Percentiles rank a stretch among this genome's conserved stretches.
Evolutionary conservation across 2,888 invertebrate species (phyloP).

Genomic region (Diplolepis rosae): DNA sequence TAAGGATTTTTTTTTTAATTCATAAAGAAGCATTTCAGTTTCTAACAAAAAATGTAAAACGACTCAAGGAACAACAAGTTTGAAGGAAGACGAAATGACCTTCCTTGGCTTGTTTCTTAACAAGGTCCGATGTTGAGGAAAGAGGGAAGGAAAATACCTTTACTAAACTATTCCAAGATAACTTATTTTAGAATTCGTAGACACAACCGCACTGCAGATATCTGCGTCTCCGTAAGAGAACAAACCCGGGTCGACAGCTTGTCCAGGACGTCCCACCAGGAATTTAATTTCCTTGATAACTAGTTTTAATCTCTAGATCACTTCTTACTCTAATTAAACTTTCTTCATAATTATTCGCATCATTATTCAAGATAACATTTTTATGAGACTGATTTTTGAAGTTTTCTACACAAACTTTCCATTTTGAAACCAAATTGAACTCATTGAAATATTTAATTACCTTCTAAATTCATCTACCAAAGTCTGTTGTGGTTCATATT

Average conservation of each 20-base stretch:
- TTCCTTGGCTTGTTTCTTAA: neutral
- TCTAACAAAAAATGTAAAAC: neutral
- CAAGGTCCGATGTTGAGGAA: neutral
- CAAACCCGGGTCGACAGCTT: neutral
- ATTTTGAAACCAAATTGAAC: no score
- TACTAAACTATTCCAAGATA: neutral
- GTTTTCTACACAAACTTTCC: no score
- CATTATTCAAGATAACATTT: no score
- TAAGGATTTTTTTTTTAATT: no score
- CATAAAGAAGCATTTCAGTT: no score
- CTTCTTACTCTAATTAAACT: neutral
- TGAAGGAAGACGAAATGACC: neutral
- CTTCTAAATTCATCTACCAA: no score
- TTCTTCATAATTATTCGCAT: neutral
- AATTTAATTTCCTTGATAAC: slow-evolving; percentile 9
- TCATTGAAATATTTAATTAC: no score
- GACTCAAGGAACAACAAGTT: neutral
- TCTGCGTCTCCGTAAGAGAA: slow-evolving; percentile 1
- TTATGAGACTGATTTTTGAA: no score
- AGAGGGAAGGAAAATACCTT: neutral
- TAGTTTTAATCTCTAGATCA: neutral
- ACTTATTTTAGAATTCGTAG: neutral
- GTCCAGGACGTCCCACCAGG: neutral
- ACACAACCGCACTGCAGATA: slow-evolving; percentile 10
- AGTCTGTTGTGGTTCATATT: neutral